Evolutionary conservation across 2,888 invertebrate species (phyloP), one percentile per base, ranked within the genome.

Genomic region (Hylaea fasciaria): DNA sequence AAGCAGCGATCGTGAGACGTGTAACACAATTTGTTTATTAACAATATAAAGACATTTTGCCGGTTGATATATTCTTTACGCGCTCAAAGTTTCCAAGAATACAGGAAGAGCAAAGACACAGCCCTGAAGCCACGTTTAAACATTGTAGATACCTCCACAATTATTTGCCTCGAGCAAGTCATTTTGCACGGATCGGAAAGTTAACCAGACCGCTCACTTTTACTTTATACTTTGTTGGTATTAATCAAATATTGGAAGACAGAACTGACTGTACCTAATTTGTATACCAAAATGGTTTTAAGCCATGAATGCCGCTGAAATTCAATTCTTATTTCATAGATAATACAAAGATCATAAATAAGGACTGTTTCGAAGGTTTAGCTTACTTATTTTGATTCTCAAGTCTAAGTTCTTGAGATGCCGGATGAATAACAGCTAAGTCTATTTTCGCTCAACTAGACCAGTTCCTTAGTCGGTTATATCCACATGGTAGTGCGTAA

Each of bases 141-240:
- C 74, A 73, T 74, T 77, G 76, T 72, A 70, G 77, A 80, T 77
- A 77, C 76, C 75, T 76, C 65, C 64, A 52, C 68, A 70, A 72
- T 69, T 71, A 76, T 76, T 77, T 68, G 77, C 84, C 79, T 69
- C 51, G 45, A 77, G 83, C 82, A 29, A 82, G 76, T 78, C 76
- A 78, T 75, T 80, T 77, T 77, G 77, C 79, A 71, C 76, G 67
- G 64, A 73, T 77, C 69, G 61, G 66, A 66, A 69, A 67, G 65
- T 71, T 69, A 74, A 59, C 16, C 28, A n/a, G 35, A 11, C 69
- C 46, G 65, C 57, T 60, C 52, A 68, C 68, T 66, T 63, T 69
- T 71, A 67, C 64, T 64, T 56, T 46, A 50, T 68, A 62, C 51
- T 51, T 60, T 51, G 51, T 54, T 43, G 14, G 35, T 10, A 46